phyloP scores from a whole-genome alignment of 2,797 vertebrate species.

The Falco biarmicus region DNA sequence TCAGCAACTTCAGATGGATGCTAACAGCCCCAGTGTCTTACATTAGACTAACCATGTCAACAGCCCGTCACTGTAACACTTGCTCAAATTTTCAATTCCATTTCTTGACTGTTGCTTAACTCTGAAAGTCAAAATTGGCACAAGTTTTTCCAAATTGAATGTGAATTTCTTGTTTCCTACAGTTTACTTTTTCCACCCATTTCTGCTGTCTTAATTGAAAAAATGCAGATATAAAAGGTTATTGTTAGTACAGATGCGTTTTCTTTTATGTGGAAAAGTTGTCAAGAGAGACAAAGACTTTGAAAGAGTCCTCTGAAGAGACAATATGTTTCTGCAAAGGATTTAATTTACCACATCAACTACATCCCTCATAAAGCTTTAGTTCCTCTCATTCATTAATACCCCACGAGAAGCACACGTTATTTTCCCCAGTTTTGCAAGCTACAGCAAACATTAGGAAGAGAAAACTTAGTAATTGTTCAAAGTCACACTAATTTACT shows the following conservation, averaged over 20 bases:
- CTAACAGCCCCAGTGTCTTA: background rate
- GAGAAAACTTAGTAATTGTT: background rate
- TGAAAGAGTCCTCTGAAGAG: background rate
- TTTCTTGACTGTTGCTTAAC: background rate
- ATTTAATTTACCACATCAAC: background rate
- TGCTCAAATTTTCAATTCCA: background rate
- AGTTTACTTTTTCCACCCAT: background rate
- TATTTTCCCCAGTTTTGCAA: background rate
- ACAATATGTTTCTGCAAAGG: background rate
- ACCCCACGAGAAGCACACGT: accelerated
- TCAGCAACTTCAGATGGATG: background rate
- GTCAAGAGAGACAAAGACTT: background rate
- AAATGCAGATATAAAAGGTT: conserved; percentile 11
- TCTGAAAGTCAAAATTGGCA: background rate
- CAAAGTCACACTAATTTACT: background rate
- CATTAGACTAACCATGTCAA: background rate
- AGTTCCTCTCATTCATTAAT: background rate
- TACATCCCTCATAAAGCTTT: background rate
- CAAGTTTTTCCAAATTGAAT: background rate
- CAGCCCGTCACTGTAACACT: background rate
- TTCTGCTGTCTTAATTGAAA: background rate
- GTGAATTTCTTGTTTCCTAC: background rate
- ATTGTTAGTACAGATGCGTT: conserved; percentile 27
- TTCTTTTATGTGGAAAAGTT: background rate
- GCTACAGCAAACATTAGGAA: background rate